Conservation (phyloP, 2,888 invertebrate species). For the Nebria brevicollis region DNA sequence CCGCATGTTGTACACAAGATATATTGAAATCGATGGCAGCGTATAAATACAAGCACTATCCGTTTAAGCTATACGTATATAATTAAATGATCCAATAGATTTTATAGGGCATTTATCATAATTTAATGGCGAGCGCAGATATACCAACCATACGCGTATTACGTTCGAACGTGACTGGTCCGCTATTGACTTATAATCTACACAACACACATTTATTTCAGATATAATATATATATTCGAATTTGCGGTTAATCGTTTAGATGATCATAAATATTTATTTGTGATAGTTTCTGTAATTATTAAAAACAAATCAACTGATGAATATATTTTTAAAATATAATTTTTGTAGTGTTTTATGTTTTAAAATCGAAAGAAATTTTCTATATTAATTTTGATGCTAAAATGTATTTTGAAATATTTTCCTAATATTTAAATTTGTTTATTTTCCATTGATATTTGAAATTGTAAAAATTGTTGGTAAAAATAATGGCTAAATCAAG, state of each 20-base stretch:
- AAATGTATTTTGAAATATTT: too few relatives aligned
- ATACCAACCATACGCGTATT: conserved; percentile 27
- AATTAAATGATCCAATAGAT: conserved; percentile 48
- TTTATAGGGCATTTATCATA: conserved; percentile 47
- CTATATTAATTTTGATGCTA: too few relatives aligned
- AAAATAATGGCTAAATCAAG: background rate
- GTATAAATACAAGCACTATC: conserved; percentile 17
- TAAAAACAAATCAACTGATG: too few relatives aligned
- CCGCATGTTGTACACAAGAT: conserved; percentile 38
- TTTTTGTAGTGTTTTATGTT: too few relatives aligned
- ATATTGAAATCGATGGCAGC: conserved; percentile 39
- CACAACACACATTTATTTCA: background rate
- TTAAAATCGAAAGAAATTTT: too few relatives aligned
- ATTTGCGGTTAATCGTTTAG: too few relatives aligned
- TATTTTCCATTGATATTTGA: too few relatives aligned
- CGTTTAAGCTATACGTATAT: conserved; percentile 33
- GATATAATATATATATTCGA: background rate
- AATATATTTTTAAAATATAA: too few relatives aligned
- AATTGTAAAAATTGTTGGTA: background rate
- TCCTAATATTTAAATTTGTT: too few relatives aligned
- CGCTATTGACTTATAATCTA: conserved; percentile 32
- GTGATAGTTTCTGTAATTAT: too few relatives aligned
- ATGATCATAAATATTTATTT: too few relatives aligned
- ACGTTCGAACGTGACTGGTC: conserved; percentile 27
- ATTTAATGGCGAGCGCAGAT: conserved; percentile 39